These are phyloP conservation scores for Mythimna impura DNA, from an alignment of 2,888 invertebrate species.

Conservation along the genomic window DNA sequence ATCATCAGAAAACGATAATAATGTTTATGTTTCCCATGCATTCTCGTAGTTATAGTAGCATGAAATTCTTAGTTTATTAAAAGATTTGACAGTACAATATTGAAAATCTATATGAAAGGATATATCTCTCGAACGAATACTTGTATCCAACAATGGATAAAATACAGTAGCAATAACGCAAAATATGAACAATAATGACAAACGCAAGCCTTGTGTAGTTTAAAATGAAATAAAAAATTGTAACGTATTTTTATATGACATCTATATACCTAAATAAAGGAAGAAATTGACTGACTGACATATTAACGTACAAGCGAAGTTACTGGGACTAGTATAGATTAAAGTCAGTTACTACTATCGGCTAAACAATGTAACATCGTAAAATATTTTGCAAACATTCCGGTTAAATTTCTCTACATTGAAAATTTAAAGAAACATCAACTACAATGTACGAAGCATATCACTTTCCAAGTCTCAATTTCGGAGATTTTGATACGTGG, in stretches of 20 bases:
- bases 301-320: too few species aligned
- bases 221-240: background rate
- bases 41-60: conserved; percentile 3
- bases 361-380: background rate
- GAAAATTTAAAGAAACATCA: background rate
- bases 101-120: too few species aligned
- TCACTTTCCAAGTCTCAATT: conserved; percentile 38
- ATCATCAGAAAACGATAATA: conserved; percentile 9
- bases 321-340: background rate
- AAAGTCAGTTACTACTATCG: background rate
- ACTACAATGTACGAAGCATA: conserved; percentile 9
- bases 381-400: background rate
- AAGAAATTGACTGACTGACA: too few species aligned
- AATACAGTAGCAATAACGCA: background rate
- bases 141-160: too few species aligned
- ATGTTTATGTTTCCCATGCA: background rate
- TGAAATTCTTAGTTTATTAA: conserved; percentile 1
- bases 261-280: too few species aligned
- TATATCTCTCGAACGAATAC: too few species aligned
- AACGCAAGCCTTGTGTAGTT: background rate
- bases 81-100: too few species aligned
- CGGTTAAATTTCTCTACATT: background rate
- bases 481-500: conserved; percentile 56
- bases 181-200: background rate
- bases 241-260: background rate